Conservation (phyloP, 2,113 vertebrate species). For the Lepidothrix coronata region DNA sequence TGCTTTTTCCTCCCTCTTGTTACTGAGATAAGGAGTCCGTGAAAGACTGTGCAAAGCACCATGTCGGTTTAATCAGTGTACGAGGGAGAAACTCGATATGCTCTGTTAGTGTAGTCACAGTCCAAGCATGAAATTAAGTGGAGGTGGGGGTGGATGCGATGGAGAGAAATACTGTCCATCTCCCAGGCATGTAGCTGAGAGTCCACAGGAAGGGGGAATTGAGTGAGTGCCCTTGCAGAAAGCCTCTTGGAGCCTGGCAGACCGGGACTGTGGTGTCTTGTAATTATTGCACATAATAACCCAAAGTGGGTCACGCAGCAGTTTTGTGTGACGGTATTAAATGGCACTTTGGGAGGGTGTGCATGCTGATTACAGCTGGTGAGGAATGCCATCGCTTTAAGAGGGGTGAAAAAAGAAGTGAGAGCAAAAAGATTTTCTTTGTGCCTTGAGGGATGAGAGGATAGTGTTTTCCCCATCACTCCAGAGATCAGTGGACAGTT, state of each 20-base stretch:
- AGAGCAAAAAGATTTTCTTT: background rate
- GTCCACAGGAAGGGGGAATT: background rate
- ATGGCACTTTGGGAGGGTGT: constrained; percentile 3
- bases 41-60: constrained; percentile 75
- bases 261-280: background rate
- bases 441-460: background rate
- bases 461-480: background rate
- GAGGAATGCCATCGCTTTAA: constrained; percentile 10
- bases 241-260: constrained; percentile 48
- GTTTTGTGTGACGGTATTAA: constrained; percentile 26
- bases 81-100: constrained; percentile 68
- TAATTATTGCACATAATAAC: constrained; percentile 12
- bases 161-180: constrained; percentile 23
- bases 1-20: constrained; percentile 58
- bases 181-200: background rate
- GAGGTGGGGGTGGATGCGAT: constrained; percentile 35
- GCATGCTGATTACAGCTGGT: background rate
- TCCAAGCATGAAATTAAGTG: constrained; percentile 51
- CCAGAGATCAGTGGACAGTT: background rate
- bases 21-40: constrained; percentile 68
- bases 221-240: constrained; percentile 38
- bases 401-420: constrained; percentile 11
- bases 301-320: constrained; percentile 4
- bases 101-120: constrained; percentile 57
- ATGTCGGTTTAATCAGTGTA: constrained; percentile 64